These are phyloP conservation scores for Acropora yongei DNA, from an alignment of 64 coral and sea anemone genomes.

Conservation along the genomic window DNA sequence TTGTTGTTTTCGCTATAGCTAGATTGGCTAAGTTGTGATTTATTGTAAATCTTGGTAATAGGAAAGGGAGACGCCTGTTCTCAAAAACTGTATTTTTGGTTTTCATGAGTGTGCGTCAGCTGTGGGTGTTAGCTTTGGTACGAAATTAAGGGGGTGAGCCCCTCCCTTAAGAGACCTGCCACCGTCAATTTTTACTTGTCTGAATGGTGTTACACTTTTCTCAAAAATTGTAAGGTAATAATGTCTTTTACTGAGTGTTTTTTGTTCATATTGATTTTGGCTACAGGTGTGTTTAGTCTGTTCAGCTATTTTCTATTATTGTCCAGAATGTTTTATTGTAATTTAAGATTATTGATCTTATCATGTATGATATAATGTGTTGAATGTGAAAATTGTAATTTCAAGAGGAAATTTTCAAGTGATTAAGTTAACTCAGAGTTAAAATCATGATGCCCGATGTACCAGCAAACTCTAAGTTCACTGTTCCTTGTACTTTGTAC, in stretches of 20 bases:
- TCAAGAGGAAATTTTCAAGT: not conserved
- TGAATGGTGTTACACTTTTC: not conserved
- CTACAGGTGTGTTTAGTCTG: constrained; percentile 2
- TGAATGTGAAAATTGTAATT: not conserved
- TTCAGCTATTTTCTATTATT: not conserved
- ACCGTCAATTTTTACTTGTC: not conserved
- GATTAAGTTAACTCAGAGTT: no score
- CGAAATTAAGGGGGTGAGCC: no score
- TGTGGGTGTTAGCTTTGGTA: no score
- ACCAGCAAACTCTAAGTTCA: no score
- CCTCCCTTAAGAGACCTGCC: no score
- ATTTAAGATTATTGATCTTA: no score
- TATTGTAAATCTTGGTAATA: no score
- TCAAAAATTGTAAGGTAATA: constrained; percentile 1
- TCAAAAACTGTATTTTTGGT: no score
- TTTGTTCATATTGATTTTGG: not conserved
- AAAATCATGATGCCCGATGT: no score
- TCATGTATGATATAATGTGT: not conserved
- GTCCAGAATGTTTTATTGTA: no score
- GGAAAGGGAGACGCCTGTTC: no score
- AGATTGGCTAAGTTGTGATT: not conserved
- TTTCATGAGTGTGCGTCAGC: no score
- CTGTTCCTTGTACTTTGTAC: not conserved
- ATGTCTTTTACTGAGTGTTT: not conserved
- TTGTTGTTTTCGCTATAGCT: not conserved